Percentiles rank a stretch among this genome's conserved stretches.
phyloP scores from a whole-genome alignment of 92 coral and sea anemone species.

The Phenganax marumi region DNA sequence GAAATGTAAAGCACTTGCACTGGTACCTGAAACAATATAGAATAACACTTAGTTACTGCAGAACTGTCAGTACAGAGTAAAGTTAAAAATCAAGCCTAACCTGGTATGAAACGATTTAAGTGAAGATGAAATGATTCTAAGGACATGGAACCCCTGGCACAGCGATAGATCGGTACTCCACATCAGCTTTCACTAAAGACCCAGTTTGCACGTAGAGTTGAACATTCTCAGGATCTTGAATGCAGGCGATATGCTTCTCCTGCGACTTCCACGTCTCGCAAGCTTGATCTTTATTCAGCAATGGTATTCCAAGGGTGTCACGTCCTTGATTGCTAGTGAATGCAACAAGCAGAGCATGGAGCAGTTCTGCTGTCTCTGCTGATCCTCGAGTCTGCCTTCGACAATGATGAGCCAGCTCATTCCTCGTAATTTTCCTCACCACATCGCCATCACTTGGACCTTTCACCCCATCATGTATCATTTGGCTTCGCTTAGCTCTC shows the following conservation, averaged over 20 bases:
- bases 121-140: constrained; percentile 69
- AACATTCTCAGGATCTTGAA: constrained; percentile 57
- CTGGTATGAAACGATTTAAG: constrained; percentile 60
- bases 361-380: constrained; percentile 18
- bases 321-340: too few species aligned
- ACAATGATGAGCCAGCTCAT: constrained; percentile 59
- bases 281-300: too few species aligned
- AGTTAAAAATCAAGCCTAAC: not conserved
- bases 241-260: constrained; percentile 53
- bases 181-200: constrained; percentile 43
- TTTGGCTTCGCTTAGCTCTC: constrained; percentile 28
- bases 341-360: constrained; percentile 31
- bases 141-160: constrained; percentile 58
- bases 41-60: not conserved
- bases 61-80: not conserved
- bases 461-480: not conserved
- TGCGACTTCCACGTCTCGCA: too few species aligned
- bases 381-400: constrained; percentile 57
- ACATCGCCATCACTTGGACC: constrained; percentile 48
- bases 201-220: too few species aligned
- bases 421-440: constrained; percentile 26
- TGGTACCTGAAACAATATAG: constrained; percentile 47
- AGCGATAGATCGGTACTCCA: not conserved
- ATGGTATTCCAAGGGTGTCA: too few species aligned
- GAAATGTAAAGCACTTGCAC: constrained; percentile 64